These are phyloP conservation scores for Oryzias dopingdopingensis DNA, from an alignment of 2,797 vertebrate genomes.

Conservation along the genomic window DNA sequence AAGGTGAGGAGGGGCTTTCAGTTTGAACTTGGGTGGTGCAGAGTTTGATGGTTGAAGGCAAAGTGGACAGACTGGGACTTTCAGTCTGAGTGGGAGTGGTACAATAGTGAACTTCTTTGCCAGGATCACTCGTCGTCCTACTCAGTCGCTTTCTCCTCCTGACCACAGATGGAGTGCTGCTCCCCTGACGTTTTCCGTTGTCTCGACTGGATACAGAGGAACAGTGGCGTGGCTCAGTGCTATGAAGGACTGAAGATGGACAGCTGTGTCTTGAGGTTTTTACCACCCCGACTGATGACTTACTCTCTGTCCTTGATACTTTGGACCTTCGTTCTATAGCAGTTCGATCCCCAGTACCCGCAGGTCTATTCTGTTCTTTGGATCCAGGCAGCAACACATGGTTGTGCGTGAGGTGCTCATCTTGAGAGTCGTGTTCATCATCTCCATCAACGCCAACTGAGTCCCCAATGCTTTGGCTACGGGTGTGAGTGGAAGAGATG, in stretches of 20 bases:
- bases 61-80: slow-evolving; percentile 37
- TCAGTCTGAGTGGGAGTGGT: slow-evolving; percentile 72
- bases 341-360: slow-evolving; percentile 40
- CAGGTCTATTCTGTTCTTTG: slow-evolving; percentile 54
- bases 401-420: slow-evolving; percentile 68
- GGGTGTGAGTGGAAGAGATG: slow-evolving; percentile 61
- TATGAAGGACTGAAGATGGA: slow-evolving; percentile 57
- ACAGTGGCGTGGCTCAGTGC: slow-evolving; percentile 57
- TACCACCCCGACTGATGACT: slow-evolving; percentile 53
- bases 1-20: slow-evolving; percentile 37
- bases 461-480: slow-evolving; percentile 74
- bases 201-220: slow-evolving; percentile 57
- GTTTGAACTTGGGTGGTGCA: slow-evolving; percentile 69
- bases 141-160: slow-evolving; percentile 70
- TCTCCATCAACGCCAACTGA: slow-evolving; percentile 65
- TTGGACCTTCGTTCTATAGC: slow-evolving; percentile 59
- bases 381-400: slow-evolving; percentile 38
- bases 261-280: slow-evolving; percentile 67
- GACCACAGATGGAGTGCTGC: slow-evolving; percentile 64
- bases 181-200: slow-evolving; percentile 67
- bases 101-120: slow-evolving; percentile 71
- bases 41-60: slow-evolving; percentile 46
- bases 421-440: slow-evolving; percentile 72
- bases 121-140: slow-evolving; percentile 75
- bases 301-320: slow-evolving; percentile 57